Percentiles rank a stretch among this genome's conserved stretches.
These are phyloP conservation scores for Propithecus deckenii DNA, from an alignment of 2,797 vertebrate species.

Conservation along the genomic window DNA sequence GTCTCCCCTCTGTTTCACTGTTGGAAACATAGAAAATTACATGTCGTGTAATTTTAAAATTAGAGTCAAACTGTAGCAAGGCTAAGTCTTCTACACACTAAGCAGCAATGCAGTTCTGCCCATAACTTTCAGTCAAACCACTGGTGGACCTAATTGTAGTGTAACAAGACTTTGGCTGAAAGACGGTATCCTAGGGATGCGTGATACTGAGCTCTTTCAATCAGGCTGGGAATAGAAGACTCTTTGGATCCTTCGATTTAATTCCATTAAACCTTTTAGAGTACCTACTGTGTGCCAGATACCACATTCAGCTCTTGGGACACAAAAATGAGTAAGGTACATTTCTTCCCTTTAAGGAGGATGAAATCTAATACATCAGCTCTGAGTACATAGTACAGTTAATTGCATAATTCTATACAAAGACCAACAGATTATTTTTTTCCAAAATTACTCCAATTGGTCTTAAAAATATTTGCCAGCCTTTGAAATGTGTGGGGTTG, in stretches of 20 bases:
- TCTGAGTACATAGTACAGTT: background rate
- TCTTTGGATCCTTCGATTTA: background rate
- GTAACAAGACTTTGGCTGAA: background rate
- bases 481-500: background rate
- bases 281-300: background rate
- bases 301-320: background rate
- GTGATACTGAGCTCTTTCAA: background rate
- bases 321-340: background rate
- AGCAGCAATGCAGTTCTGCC: background rate
- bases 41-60: slow-evolving; percentile 23
- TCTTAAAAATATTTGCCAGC: background rate
- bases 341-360: background rate
- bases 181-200: background rate
- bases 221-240: background rate
- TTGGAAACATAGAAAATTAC: background rate
- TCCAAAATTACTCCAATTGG: background rate
- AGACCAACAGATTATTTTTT: background rate
- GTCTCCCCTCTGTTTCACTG: background rate
- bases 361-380: background rate
- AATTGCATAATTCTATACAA: slow-evolving; percentile 16
- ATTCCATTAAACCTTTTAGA: background rate
- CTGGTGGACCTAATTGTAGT: background rate
- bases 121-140: background rate
- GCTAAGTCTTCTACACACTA: background rate
- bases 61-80: background rate